Evolutionary conservation across 2,888 invertebrate species (phyloP).

Genomic region (Leucania comma): DNA sequence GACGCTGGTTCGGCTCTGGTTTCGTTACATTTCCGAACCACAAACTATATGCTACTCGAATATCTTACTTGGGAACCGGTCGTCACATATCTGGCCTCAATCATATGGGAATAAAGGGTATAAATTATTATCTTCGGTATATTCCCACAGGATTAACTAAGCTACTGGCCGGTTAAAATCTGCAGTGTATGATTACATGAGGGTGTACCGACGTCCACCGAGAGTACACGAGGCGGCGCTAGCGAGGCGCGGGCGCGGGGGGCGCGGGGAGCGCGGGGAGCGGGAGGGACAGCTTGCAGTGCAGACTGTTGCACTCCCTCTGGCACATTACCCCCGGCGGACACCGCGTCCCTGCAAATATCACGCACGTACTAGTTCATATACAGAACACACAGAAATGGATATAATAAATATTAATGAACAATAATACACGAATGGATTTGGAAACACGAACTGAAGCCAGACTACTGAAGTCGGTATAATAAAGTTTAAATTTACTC

Average conservation of each 20-base stretch:
- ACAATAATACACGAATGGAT: no score
- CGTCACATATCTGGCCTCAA: constrained; percentile 9
- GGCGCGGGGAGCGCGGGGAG: not conserved
- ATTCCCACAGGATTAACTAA: constrained; percentile 31
- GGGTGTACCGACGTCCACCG: constrained; percentile 11
- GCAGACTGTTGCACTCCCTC: constrained; percentile 26
- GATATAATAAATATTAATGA: not conserved
- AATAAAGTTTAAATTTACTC: no score
- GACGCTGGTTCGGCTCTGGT: constrained; percentile 16
- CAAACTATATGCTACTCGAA: constrained; percentile 29
- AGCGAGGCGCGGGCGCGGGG: not conserved
- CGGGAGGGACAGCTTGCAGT: constrained; percentile 39
- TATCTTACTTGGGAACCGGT: constrained; percentile 9
- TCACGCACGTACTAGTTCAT: not conserved
- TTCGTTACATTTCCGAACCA: constrained; percentile 15
- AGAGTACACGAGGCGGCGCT: constrained; percentile 1
- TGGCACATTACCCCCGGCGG: constrained; percentile 49
- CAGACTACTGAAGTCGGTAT: no score
- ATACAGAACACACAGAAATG: not conserved
- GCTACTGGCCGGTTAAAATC: constrained; percentile 8
- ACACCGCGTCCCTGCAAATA: constrained; percentile 51
- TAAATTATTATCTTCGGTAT: constrained; percentile 5
- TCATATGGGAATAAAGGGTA: constrained; percentile 22
- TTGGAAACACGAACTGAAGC: no score
- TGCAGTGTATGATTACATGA: constrained; percentile 15